These are phyloP conservation scores for Gryon sp. DNA, from an alignment of 1,140 invertebrate genomes.

Conservation along the genomic window DNA sequence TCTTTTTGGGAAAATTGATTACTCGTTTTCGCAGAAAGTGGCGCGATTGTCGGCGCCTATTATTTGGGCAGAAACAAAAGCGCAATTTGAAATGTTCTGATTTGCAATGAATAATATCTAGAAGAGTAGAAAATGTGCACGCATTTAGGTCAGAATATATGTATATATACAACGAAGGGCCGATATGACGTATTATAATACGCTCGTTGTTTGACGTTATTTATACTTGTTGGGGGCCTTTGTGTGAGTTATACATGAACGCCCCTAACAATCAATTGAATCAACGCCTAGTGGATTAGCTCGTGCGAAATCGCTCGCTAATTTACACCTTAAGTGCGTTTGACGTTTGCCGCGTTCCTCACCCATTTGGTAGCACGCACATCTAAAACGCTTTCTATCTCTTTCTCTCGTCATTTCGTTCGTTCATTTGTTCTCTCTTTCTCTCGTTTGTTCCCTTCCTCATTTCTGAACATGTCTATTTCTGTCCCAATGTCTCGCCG, in stretches of 20 bases:
- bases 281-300: slow-evolving; percentile 9
- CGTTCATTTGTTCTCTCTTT: too few relatives aligned
- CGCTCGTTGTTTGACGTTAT: slow-evolving; percentile 43
- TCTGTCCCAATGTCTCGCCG: not conserved
- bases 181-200: slow-evolving; percentile 17
- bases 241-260: slow-evolving; percentile 43
- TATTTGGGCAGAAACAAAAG: too few relatives aligned
- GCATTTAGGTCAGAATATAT: slow-evolving; percentile 8
- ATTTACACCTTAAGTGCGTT: slow-evolving; percentile 65
- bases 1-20: too few relatives aligned
- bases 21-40: too few relatives aligned
- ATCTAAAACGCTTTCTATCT: too few relatives aligned
- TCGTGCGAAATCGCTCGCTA: slow-evolving; percentile 26
- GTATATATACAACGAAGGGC: not conserved
- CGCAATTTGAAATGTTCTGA: too few relatives aligned
- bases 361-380: slow-evolving; percentile 27
- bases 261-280: slow-evolving; percentile 30
- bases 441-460: too few relatives aligned
- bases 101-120: too few relatives aligned
- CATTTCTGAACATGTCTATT: too few relatives aligned
- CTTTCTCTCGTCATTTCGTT: not conserved
- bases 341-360: slow-evolving; percentile 55
- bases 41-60: too few relatives aligned
- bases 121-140: slow-evolving; percentile 6
- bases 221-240: slow-evolving; percentile 35